A percentile compares a stretch with the other conserved stretches of the same genome.
phyloP scores from a whole-genome alignment of 2,888 invertebrate species.

The Rhopalosiphum nymphaeae region DNA sequence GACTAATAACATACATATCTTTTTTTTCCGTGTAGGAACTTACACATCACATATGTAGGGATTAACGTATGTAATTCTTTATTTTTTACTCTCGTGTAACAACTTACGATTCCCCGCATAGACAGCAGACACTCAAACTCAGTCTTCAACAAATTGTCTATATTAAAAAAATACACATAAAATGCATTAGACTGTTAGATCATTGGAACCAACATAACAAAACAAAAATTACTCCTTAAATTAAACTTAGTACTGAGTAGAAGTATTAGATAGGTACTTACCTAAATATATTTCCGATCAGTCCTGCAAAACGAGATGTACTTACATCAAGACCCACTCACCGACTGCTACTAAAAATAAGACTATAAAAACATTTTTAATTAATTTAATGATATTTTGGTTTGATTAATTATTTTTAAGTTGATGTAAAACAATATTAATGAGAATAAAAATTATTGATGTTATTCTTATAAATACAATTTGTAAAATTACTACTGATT shows the following conservation, averaged over 20 bases:
- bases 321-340: background rate
- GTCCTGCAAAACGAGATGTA: background rate
- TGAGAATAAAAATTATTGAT: background rate
- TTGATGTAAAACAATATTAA: background rate
- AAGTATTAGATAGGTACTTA: background rate
- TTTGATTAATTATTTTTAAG: background rate
- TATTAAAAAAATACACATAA: background rate
- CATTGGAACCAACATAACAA: background rate
- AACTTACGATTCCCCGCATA: too few species aligned
- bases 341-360: background rate
- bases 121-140: background rate
- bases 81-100: too few species aligned
- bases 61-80: too few species aligned
- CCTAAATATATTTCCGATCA: too few species aligned
- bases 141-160: background rate
- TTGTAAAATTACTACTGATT: background rate
- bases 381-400: background rate
- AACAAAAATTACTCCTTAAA: background rate
- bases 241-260: background rate
- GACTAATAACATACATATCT: too few species aligned
- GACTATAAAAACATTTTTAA: background rate
- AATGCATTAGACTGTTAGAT: background rate
- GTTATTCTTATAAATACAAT: background rate
- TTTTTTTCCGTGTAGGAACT: too few species aligned
- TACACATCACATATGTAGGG: too few species aligned